Evolutionary conservation across 2,888 invertebrate species (phyloP).

Genomic region (Aelia acuminata): DNA sequence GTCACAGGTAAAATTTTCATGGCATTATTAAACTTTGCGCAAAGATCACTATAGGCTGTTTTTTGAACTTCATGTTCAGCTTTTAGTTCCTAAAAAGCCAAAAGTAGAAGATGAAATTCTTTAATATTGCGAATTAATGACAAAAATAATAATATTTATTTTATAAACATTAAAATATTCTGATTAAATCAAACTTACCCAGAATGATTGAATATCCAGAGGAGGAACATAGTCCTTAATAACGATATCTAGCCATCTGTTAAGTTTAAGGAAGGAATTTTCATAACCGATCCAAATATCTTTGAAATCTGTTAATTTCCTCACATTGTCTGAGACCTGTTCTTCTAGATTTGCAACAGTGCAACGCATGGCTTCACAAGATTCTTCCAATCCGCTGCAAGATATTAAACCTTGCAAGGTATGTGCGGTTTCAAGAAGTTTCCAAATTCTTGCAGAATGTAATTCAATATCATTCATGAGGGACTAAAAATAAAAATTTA

Average conservation of each 20-base stretch:
- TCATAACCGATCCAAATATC: constrained; percentile 86
- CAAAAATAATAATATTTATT: background rate
- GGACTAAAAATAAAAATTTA: constrained; percentile 71
- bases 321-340: constrained; percentile 81
- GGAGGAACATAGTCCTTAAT: constrained; percentile 72
- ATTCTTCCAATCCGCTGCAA: constrained; percentile 81
- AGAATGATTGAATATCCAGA: constrained; percentile 84
- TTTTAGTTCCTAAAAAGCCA: constrained; percentile 77
- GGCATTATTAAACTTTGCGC: constrained; percentile 82
- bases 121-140: background rate
- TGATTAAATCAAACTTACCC: constrained; percentile 72
- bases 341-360: constrained; percentile 82
- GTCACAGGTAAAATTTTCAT: constrained; percentile 85
- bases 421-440: constrained; percentile 80
- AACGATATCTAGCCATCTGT: constrained; percentile 81
- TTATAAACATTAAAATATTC: background rate
- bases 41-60: constrained; percentile 81
- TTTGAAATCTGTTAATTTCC: constrained; percentile 80
- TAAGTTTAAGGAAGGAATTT: constrained; percentile 79
- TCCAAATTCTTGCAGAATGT: constrained; percentile 83
- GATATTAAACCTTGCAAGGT: constrained; percentile 81
- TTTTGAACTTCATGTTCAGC: constrained; percentile 89
- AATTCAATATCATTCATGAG: constrained; percentile 84
- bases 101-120: constrained; percentile 49
- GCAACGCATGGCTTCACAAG: constrained; percentile 81